phyloP scores from a whole-genome alignment of 2,888 invertebrate species.

The Ametastegia equiseti region DNA sequence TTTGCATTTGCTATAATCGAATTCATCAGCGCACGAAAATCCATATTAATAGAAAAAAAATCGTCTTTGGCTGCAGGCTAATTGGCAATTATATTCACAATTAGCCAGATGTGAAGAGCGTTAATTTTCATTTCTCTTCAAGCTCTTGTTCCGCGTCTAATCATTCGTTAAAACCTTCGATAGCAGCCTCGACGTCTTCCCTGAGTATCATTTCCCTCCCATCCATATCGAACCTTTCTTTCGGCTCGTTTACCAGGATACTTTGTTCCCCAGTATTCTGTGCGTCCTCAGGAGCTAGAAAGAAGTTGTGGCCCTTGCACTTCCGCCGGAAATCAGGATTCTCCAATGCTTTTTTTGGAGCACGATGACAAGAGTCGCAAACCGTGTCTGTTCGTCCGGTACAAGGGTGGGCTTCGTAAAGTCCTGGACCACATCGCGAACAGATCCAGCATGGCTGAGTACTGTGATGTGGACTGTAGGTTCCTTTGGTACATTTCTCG shows the following conservation, averaged over 20 bases:
- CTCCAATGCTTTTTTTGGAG: slow-evolving; percentile 55
- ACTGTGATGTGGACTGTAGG: slow-evolving; percentile 75
- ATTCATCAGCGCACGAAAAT: not conserved
- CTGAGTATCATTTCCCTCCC: slow-evolving; percentile 65
- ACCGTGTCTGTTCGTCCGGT: slow-evolving; percentile 72
- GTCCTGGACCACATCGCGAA: slow-evolving; percentile 74
- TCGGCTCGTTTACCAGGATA: slow-evolving; percentile 67
- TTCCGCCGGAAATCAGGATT: slow-evolving; percentile 68
- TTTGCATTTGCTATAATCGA: not conserved
- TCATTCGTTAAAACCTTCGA: slow-evolving; percentile 40
- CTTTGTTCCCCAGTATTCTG: slow-evolving; percentile 70
- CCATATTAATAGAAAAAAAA: not conserved
- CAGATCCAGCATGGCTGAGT: slow-evolving; percentile 75
- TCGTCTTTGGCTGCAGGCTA: not conserved
- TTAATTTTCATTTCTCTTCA: not conserved
- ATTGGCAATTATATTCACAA: not conserved
- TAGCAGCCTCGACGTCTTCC: slow-evolving; percentile 66
- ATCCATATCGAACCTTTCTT: slow-evolving; percentile 53
- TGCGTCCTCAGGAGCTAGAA: slow-evolving; percentile 73
- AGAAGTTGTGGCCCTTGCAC: slow-evolving; percentile 65
- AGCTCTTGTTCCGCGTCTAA: slow-evolving; percentile 11
- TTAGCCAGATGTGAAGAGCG: not conserved
- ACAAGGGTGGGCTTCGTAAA: slow-evolving; percentile 75
- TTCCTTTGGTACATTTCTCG: slow-evolving; percentile 69
- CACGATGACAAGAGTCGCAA: slow-evolving; percentile 74